Evolutionary conservation across 2,113 vertebrate species (phyloP), one percentile per base, ranked within the genome.

Genomic region (Ranitomeya variabilis): DNA sequence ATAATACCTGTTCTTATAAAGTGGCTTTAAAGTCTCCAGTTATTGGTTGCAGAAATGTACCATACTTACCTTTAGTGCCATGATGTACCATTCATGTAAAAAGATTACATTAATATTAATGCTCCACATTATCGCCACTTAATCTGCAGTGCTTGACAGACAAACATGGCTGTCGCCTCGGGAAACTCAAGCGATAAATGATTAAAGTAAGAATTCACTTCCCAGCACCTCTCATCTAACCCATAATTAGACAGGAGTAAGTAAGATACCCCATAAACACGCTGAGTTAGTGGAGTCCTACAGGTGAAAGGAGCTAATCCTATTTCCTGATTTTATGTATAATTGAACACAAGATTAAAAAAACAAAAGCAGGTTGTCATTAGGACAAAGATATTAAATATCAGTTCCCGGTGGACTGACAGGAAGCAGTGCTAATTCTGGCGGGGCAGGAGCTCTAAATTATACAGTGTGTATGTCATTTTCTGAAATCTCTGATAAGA

Each of bases 401-500:
- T 76, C 87, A 71, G 64, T 85, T 91, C 89, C 90, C 31, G 54
- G 77, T 89, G 83, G 71, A 62, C 9, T 85, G 85, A 78, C 90
- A 76, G 76, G 89, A 10, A n/a, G 45, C 52, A 83, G 26, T 14
- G 26, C 89, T 51, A 90, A 80, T 31, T 73, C 86, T 83, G 57
- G 86, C 37, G 83, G 19, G 80, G 86, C 81, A 89, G 89, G 90
- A 92, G 79, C 81, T 85, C 26, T 77, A 67, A 91, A 87, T 83
- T 89, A 89, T 90, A 83, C 87, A 88, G 87, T 55, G 54, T 90
- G 26, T 91, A 88, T 89, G 11, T 59, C 88, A 83, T 60, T 87
- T 87, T 83, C 86, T 37, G 9, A 83, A 90, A 77, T 85, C 51
- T 90, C 57, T 69, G 77, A 85, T 90, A 71, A 87, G 90, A 91